Evolutionary conservation across 2,888 invertebrate species (phyloP).

Genomic region (Andricus quercusramuli): DNA sequence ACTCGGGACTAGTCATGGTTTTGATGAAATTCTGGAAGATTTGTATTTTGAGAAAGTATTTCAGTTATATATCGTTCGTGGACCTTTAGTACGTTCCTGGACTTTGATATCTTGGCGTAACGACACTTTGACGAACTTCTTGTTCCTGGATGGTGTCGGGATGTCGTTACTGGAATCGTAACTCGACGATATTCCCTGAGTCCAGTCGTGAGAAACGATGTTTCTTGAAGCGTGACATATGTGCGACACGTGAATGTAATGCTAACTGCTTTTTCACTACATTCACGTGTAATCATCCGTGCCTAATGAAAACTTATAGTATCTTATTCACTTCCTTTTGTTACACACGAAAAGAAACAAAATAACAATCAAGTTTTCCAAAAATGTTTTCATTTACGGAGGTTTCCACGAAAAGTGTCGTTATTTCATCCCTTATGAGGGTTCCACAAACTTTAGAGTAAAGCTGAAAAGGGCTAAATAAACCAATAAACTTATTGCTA

Average conservation of each 20-base stretch:
- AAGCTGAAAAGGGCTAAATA: too few species aligned
- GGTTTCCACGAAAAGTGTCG: too few species aligned
- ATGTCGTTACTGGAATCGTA: conserved; percentile 50
- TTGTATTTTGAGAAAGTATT: background rate
- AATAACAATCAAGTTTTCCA: background rate
- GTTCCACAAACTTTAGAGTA: too few species aligned
- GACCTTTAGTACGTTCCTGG: conserved; percentile 1
- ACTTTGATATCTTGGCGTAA: conserved; percentile 50
- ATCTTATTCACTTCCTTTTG: background rate
- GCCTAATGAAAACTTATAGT: conserved; percentile 22
- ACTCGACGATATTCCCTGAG: conserved; percentile 46
- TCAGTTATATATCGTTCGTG: background rate
- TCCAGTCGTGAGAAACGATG: conserved; percentile 47
- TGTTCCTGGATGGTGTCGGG: conserved; percentile 39
- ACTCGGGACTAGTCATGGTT: too few species aligned
- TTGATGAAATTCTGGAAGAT: too few species aligned
- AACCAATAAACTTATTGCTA: too few species aligned
- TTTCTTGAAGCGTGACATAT: conserved; percentile 49
- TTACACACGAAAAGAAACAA: background rate
- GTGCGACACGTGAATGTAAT: conserved; percentile 50
- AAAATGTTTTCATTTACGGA: background rate
- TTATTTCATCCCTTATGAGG: too few species aligned
- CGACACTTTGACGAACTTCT: conserved; percentile 54
- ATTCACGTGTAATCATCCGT: conserved; percentile 26
- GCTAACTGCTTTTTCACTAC: conserved; percentile 26